Percentiles rank a stretch among this genome's conserved stretches.
phyloP scores from a whole-genome alignment of 2,888 invertebrate species.

The Saturnia pavonia region DNA sequence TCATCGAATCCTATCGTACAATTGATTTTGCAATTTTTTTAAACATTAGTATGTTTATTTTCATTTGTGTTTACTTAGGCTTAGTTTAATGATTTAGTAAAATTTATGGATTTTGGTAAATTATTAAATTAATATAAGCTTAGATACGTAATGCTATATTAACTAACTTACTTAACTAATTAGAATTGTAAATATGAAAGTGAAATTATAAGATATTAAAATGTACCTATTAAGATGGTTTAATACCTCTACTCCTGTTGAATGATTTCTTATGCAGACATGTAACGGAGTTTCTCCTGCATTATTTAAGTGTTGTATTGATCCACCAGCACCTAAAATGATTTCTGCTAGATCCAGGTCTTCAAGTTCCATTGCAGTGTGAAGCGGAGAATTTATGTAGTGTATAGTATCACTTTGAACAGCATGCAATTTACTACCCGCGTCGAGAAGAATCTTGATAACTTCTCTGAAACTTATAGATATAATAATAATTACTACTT shows the following conservation, averaged over 20 bases:
- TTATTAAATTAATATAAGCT: too few relatives aligned
- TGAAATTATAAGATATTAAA: background rate
- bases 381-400: constrained; percentile 30
- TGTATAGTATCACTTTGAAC: constrained; percentile 22
- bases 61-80: too few relatives aligned
- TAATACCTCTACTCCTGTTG: background rate
- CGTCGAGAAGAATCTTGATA: constrained; percentile 25
- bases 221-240: background rate
- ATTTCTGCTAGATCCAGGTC: constrained; percentile 27
- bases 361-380: constrained; percentile 34
- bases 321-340: constrained; percentile 23
- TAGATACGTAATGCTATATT: too few relatives aligned
- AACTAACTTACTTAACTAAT: too few relatives aligned
- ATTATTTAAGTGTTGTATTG: constrained; percentile 28
- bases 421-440: constrained; percentile 22
- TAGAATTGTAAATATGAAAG: too few relatives aligned
- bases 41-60: too few relatives aligned
- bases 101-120: too few relatives aligned
- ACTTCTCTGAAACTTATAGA: constrained; percentile 32
- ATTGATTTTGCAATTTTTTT: too few relatives aligned
- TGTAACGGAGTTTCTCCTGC: constrained; percentile 59
- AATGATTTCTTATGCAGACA: constrained; percentile 46
- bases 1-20: too few relatives aligned
- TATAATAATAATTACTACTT: background rate
- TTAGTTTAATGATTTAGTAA: too few relatives aligned